phyloP scores from a whole-genome alignment of 2,888 invertebrate genomes.

The Hirtodrosophila confusa region DNA sequence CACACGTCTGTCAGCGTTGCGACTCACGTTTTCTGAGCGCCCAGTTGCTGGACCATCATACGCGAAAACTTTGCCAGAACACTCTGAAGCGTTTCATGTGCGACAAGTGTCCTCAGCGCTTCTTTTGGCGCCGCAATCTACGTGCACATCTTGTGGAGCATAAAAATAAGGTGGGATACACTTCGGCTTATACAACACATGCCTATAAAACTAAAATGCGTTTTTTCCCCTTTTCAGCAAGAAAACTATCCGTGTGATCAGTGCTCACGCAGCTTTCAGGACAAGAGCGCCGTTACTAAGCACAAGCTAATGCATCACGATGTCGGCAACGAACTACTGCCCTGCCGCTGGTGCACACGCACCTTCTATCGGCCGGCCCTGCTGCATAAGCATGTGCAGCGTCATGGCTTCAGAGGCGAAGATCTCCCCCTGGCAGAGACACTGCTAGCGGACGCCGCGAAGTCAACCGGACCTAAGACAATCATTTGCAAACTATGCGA shows the following conservation, averaged over 20 bases:
- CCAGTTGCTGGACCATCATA: constrained; percentile 85
- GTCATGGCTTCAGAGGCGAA: constrained; percentile 69
- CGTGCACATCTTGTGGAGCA: constrained; percentile 74
- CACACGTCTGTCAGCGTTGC: constrained; percentile 85
- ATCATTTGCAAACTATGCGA: constrained; percentile 79
- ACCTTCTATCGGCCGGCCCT: constrained; percentile 77
- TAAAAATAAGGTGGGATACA: constrained; percentile 55
- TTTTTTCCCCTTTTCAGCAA: constrained; percentile 47
- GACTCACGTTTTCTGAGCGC: constrained; percentile 85
- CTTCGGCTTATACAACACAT: background rate
- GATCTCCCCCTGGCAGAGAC: constrained; percentile 72
- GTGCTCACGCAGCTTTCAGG: constrained; percentile 69
- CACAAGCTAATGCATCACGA: constrained; percentile 74
- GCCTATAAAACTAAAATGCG: background rate
- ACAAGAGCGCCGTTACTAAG: constrained; percentile 77
- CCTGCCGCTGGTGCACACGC: constrained; percentile 81
- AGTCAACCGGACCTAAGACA: constrained; percentile 73
- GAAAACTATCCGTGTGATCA: constrained; percentile 66
- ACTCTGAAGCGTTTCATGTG: constrained; percentile 79
- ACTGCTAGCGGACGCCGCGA: constrained; percentile 68
- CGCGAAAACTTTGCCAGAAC: constrained; percentile 84
- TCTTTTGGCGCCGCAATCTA: constrained; percentile 82
- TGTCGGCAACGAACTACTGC: constrained; percentile 66
- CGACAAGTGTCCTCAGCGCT: constrained; percentile 80
- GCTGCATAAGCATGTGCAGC: constrained; percentile 76